Conservation (phyloP, 2,888 invertebrate genomes). For the Agonopterix alstromeriana region DNA sequence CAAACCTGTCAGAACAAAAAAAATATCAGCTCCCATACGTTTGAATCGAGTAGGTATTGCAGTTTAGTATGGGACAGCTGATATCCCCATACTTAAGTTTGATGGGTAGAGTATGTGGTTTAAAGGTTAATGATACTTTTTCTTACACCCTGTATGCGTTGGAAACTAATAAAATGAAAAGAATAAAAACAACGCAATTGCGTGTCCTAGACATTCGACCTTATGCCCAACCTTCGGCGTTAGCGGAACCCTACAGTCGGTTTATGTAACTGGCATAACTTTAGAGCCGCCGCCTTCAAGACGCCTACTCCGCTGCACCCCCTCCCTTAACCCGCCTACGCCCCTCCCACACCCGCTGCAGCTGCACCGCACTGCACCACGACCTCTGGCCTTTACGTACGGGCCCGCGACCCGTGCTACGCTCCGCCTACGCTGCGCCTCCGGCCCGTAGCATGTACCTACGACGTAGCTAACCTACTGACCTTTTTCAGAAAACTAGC, state of each 20-base stretch:
- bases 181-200: slow-evolving; percentile 1
- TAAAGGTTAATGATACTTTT: too few relatives aligned
- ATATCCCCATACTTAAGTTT: too few relatives aligned
- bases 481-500: slow-evolving; percentile 3
- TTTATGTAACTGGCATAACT: slow-evolving; percentile 28
- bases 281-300: slow-evolving; percentile 21
- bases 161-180: too few relatives aligned
- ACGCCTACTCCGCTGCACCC: slow-evolving; percentile 32
- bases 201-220: slow-evolving; percentile 55
- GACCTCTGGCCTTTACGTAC: slow-evolving; percentile 50
- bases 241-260: slow-evolving; percentile 41
- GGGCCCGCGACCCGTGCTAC: not conserved
- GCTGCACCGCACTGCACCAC: slow-evolving; percentile 56
- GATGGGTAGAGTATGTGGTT: too few relatives aligned
- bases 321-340: slow-evolving; percentile 22
- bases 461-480: slow-evolving; percentile 8
- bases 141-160: too few relatives aligned
- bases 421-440: slow-evolving; percentile 8
- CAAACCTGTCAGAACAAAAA: too few relatives aligned
- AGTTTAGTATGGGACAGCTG: too few relatives aligned
- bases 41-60: too few relatives aligned
- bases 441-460: slow-evolving; percentile 6
- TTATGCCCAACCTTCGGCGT: slow-evolving; percentile 61
- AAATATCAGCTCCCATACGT: too few relatives aligned
- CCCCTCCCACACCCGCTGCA: slow-evolving; percentile 29